Evolutionary conservation across 2,113 vertebrate species (phyloP).

Genomic region (Callipepla squamata): DNA sequence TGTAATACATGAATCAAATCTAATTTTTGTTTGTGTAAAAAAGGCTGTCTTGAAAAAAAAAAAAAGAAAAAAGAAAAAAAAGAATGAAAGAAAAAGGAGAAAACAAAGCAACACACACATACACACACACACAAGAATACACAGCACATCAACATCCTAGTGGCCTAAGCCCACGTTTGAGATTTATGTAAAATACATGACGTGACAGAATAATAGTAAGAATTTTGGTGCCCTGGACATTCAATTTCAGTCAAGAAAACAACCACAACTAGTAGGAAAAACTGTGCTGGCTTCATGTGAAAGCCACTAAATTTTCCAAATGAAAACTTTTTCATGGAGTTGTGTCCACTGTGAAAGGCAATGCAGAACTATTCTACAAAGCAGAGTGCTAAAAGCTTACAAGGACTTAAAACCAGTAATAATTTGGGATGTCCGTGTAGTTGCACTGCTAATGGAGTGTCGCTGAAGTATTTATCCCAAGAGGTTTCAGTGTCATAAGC

Average conservation of each 20-base stretch:
- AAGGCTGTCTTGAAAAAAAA: conserved; percentile 12
- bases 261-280: neutral
- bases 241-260: neutral
- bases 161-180: neutral
- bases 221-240: conserved; percentile 4
- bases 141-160: conserved; percentile 3
- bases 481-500: neutral
- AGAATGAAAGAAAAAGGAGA: too few relatives aligned
- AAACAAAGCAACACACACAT: too few relatives aligned
- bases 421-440: neutral
- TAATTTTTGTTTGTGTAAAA: conserved; percentile 71
- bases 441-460: neutral
- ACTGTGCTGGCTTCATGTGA: conserved; percentile 3
- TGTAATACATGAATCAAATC: conserved; percentile 61
- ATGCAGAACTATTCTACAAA: neutral
- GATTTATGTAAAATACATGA: neutral
- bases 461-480: neutral
- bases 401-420: neutral
- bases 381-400: neutral
- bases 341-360: neutral
- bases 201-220: neutral
- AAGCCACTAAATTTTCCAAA: neutral
- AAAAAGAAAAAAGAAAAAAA: too few relatives aligned
- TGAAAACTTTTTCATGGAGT: neutral
- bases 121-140: neutral